Percentiles rank a stretch among this genome's conserved stretches.
These are phyloP conservation scores for Progne subis DNA, from an alignment of 2,113 vertebrate genomes.

Conservation along the genomic window DNA sequence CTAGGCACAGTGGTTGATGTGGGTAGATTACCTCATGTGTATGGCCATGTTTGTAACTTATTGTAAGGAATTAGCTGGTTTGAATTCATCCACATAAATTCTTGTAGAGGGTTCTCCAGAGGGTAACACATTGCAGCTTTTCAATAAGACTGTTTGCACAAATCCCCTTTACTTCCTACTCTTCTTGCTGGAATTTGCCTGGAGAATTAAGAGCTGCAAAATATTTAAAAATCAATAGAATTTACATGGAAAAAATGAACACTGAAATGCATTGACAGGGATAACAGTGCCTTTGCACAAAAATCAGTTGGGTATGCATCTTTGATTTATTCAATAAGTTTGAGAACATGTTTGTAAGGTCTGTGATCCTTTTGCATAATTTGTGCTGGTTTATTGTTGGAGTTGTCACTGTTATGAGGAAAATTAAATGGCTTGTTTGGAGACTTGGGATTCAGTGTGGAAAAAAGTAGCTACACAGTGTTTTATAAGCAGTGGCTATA, in stretches of 20 bases:
- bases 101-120: neutral
- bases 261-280: neutral
- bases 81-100: neutral
- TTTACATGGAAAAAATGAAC: slow-evolving; percentile 33
- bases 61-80: neutral
- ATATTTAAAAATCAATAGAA: slow-evolving; percentile 35
- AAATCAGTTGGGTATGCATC: slow-evolving; percentile 7
- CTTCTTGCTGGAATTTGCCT: neutral
- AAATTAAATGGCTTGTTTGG: slow-evolving; percentile 45
- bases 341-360: slow-evolving; percentile 9
- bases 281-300: neutral
- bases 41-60: neutral
- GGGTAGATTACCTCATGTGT: neutral
- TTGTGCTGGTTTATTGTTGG: slow-evolving; percentile 27
- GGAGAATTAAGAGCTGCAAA: slow-evolving; percentile 34
- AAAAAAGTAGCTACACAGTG: neutral
- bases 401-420: neutral
- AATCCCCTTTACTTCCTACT: neutral
- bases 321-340: slow-evolving; percentile 43
- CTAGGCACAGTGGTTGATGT: neutral
- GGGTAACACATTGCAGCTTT: neutral
- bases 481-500: slow-evolving; percentile 11
- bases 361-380: slow-evolving; percentile 29
- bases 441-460: slow-evolving; percentile 7
- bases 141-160: neutral